Percentiles rank a stretch among this genome's conserved stretches.
Evolutionary conservation across 2,888 invertebrate genomes (phyloP).

Genomic region (Heteropelma amictum): DNA sequence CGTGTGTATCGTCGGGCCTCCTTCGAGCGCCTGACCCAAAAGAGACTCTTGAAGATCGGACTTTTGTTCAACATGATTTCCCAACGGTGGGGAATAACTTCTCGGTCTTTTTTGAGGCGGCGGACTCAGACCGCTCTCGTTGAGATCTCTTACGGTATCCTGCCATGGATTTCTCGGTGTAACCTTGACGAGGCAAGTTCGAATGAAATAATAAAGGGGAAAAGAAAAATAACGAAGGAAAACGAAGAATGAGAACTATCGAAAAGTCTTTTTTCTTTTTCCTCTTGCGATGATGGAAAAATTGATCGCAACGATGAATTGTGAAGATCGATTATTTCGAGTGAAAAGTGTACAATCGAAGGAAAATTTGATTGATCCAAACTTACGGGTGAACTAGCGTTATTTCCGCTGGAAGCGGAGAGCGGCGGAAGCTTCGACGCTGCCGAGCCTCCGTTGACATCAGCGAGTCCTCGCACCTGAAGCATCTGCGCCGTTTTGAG

Average conservation of each 20-base stretch:
- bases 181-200: conserved; percentile 73
- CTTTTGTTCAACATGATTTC: conserved; percentile 74
- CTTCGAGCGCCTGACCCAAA: conserved; percentile 88
- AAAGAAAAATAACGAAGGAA: background rate
- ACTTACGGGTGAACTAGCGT: conserved; percentile 86
- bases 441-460: conserved; percentile 82
- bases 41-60: conserved; percentile 86
- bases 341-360: too few relatives aligned
- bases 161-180: conserved; percentile 83
- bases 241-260: background rate
- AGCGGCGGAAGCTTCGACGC: conserved; percentile 70
- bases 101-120: conserved; percentile 78
- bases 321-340: background rate
- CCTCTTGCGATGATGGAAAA: background rate
- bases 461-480: conserved; percentile 91
- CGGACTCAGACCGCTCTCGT: conserved; percentile 80
- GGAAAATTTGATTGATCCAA: conserved; percentile 9
- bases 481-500: conserved; percentile 92
- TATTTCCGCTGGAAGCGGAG: conserved; percentile 78
- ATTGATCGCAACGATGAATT: background rate
- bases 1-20: conserved; percentile 84
- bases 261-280: background rate
- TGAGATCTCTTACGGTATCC: conserved; percentile 79
- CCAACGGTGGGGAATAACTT: conserved; percentile 74
- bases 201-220: background rate